These are phyloP conservation scores for Planococcus citri DNA, from an alignment of 1,140 invertebrate species.

Conservation along the genomic window DNA sequence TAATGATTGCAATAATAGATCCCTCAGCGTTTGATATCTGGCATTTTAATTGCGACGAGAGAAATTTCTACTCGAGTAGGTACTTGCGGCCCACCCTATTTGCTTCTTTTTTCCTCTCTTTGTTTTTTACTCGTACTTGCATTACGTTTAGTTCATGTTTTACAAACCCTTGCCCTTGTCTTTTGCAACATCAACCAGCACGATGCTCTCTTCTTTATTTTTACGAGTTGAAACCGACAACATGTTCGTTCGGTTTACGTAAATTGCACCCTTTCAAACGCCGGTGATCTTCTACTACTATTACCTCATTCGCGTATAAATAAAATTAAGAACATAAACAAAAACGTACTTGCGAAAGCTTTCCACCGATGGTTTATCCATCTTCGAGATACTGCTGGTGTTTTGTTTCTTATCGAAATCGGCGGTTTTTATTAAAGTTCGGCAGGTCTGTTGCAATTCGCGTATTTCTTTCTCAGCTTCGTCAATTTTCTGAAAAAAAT, in stretches of 20 bases:
- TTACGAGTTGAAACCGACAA: too few species aligned
- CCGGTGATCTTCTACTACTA: too few species aligned
- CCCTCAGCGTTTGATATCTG: not conserved
- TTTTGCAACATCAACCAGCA: too few species aligned
- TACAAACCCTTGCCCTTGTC: too few species aligned
- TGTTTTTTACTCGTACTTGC: too few species aligned
- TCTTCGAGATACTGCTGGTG: not conserved
- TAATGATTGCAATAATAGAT: slow-evolving; percentile 4
- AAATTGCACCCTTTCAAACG: not conserved
- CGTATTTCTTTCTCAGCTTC: slow-evolving; percentile 66
- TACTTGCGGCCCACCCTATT: too few species aligned
- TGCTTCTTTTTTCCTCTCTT: too few species aligned
- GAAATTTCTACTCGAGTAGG: not conserved
- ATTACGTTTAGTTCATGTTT: too few species aligned
- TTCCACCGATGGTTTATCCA: not conserved
- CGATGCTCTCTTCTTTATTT: too few species aligned
- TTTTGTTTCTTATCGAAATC: slow-evolving; percentile 26
- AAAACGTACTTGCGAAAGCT: not conserved
- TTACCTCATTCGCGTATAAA: too few species aligned
- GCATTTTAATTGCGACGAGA: not conserved
- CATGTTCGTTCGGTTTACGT: not conserved
- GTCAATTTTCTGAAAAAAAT: slow-evolving; percentile 47
- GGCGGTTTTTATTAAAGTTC: slow-evolving; percentile 52
- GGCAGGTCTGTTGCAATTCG: slow-evolving; percentile 61
- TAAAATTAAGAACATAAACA: not conserved